Percentiles rank a stretch among this genome's conserved stretches.
phyloP scores from a whole-genome alignment of 2,113 vertebrate species.

The Suricata suricatta region DNA sequence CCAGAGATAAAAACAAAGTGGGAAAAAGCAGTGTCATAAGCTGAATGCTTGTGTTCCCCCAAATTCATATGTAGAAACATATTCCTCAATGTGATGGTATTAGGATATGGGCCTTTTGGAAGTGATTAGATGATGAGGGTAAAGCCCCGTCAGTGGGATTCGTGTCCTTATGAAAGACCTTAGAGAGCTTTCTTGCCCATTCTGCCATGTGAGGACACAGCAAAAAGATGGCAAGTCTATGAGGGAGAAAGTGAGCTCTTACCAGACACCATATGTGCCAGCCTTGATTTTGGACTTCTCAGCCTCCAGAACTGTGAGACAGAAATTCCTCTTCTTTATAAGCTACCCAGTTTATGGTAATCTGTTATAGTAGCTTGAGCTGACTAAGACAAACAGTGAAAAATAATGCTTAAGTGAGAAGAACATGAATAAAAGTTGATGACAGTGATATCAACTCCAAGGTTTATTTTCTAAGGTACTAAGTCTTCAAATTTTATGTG shows the following conservation, averaged over 20 bases:
- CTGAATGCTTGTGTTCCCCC: background rate
- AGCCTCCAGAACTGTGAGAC: background rate
- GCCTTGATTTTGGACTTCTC: background rate
- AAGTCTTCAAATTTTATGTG: background rate
- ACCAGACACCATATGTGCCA: background rate
- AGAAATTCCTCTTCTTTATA: background rate
- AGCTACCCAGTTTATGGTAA: background rate
- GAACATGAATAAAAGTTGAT: background rate
- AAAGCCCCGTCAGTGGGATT: background rate
- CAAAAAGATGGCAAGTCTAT: background rate
- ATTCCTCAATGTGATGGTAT: background rate
- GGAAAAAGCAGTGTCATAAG: background rate
- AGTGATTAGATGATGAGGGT: background rate
- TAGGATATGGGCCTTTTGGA: background rate
- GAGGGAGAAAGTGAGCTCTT: background rate
- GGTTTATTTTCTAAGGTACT: background rate
- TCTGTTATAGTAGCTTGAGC: background rate
- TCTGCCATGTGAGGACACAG: background rate
- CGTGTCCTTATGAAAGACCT: background rate
- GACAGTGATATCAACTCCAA: background rate
- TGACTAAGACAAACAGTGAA: background rate
- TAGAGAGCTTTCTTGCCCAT: background rate
- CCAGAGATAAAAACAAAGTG: background rate
- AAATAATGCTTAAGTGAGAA: background rate
- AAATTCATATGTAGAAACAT: background rate